phyloP scores from a whole-genome alignment of 2,797 vertebrate genomes.

The Thaleichthys pacificus region DNA sequence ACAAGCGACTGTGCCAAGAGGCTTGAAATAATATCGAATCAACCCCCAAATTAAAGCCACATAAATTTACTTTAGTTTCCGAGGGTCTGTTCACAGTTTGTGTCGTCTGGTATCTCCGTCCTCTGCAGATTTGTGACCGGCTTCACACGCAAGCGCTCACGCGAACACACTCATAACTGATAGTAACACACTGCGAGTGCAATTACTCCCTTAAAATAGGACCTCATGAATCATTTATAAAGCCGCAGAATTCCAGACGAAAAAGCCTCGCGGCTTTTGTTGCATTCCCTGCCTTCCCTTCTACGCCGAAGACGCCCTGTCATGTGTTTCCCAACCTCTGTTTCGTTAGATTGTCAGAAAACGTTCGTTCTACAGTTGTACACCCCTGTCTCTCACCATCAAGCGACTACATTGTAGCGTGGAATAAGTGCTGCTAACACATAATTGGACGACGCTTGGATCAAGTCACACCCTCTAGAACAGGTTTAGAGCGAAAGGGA shows the following conservation, averaged over 20 bases:
- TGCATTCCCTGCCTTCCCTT: conserved; percentile 58
- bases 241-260: conserved; percentile 63
- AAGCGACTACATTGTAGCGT: conserved; percentile 69
- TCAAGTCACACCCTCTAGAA: conserved; percentile 75
- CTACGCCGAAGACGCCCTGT: conserved; percentile 39
- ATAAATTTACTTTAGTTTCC: conserved; percentile 49
- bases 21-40: conserved; percentile 44
- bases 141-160: conserved; percentile 43
- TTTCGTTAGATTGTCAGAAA: conserved; percentile 59
- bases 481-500: conserved; percentile 55
- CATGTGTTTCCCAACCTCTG: conserved; percentile 55
- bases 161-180: conserved; percentile 37
- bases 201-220: conserved; percentile 63
- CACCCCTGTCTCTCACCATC: conserved; percentile 55
- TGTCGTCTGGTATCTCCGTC: conserved; percentile 31
- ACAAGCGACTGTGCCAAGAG: conserved; percentile 49
- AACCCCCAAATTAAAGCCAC: conserved; percentile 41
- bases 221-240: conserved; percentile 70
- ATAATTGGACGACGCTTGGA: conserved; percentile 73
- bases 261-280: conserved; percentile 50
- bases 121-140: conserved; percentile 46
- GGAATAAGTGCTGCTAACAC: conserved; percentile 70
- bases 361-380: conserved; percentile 46
- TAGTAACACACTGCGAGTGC: conserved; percentile 59
- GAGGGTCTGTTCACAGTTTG: conserved; percentile 31